Evolutionary conservation across 2,888 invertebrate genomes (phyloP).

Genomic region (Lasioglossum villosulum): DNA sequence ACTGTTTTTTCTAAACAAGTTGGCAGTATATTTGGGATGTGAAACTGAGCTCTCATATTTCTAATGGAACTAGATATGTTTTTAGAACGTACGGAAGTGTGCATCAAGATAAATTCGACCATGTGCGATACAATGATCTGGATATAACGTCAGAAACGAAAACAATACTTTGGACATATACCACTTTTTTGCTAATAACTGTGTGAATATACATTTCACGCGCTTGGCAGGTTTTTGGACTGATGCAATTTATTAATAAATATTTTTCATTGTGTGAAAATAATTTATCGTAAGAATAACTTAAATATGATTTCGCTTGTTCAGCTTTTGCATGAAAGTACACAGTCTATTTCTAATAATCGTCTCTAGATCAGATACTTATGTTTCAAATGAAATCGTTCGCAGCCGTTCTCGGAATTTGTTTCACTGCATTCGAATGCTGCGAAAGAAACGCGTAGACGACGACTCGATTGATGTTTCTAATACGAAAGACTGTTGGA

Average conservation of each 20-base stretch:
- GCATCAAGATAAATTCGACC: background rate
- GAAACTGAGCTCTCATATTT: background rate
- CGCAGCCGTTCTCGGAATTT: background rate
- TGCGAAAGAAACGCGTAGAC: background rate
- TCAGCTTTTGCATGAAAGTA: background rate
- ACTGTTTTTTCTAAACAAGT: background rate
- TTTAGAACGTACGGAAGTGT: background rate
- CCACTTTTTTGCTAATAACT: background rate
- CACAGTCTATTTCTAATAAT: background rate
- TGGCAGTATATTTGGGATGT: background rate
- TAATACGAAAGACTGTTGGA: background rate
- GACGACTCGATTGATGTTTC: background rate
- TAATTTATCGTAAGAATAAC: no score
- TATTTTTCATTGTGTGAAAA: background rate
- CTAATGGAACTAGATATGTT: constrained; percentile 1
- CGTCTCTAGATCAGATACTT: background rate
- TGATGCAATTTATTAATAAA: background rate
- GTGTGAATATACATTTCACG: background rate
- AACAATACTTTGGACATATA: background rate
- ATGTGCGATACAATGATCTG: background rate
- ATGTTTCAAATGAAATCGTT: no score
- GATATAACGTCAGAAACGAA: background rate
- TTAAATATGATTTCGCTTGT: background rate
- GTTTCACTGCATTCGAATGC: background rate
- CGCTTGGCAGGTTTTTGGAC: background rate